Base-by-base conservation (phyloP, 1,140 invertebrate species). In the Monochamus saltuarius region DNA sequence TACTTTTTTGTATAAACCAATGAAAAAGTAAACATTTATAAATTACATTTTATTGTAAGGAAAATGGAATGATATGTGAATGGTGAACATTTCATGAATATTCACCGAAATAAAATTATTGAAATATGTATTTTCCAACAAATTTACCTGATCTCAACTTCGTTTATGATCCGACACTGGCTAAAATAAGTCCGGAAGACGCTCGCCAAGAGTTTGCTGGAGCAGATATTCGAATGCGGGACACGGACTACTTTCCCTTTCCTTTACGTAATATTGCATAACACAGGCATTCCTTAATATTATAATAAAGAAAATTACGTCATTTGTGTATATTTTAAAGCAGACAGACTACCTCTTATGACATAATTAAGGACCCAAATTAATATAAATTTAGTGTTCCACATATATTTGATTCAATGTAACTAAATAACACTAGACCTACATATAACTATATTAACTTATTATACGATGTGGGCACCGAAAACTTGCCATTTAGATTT, bases 191-290 rank as follows among this genome's bases (percentile, higher is more conserved):
- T 29, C 22, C 22, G 22, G 22, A 29, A 29, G 53, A 38, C 39
- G 29, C 56, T 37, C 55, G 59, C 63, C 66, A 63, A 63, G 65
- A 68, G 66, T 65, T 19, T 34, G 36, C 36, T 56, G 46, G 42
- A 38, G 52, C 59, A 56, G 54, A 59, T 65, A 67, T 70, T 56
- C 63, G 65, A 70, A 70, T 70, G 68, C 65, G 65, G 68, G 68
- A 62, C 68, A 60, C 68, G 68, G 61, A 67, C 68, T 70, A 70
- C 68, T 70, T 70, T 70, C 68, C 65, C 63, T 70, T 70, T 70
- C 65, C 68, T 60, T 70, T 70, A 70, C 68, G 65, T 70, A 70
- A 70, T 53, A 46, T 70, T 70, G 65, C 68, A 64, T 67, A 70
- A 70, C 22, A 29, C 10, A 49, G 16, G 46, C 54, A 57, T 53